These are phyloP conservation scores for Arrhopalites spinosus DNA, from an alignment of 2,888 invertebrate species.

Conservation along the genomic window DNA sequence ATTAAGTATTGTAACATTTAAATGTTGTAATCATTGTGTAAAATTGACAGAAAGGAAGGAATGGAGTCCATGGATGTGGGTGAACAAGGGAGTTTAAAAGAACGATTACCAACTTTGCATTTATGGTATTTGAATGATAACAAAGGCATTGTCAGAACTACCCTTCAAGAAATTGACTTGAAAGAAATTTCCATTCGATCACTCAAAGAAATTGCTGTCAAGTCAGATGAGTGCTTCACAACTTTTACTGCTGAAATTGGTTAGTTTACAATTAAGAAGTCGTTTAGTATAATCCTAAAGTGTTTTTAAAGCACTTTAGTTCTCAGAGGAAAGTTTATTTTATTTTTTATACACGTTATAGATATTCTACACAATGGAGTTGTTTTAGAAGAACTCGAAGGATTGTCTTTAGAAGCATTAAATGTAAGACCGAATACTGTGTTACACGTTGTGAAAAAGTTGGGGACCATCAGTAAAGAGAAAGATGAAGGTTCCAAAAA, in stretches of 20 bases:
- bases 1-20: no score
- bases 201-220: constrained; percentile 27
- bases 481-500: constrained; percentile 60
- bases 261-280: background rate
- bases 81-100: background rate
- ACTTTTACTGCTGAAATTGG: constrained; percentile 23
- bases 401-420: constrained; percentile 55
- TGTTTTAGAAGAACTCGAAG: constrained; percentile 68
- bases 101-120: background rate
- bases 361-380: constrained; percentile 75
- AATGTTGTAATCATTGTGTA: no score
- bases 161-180: constrained; percentile 3
- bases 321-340: background rate
- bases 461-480: constrained; percentile 44
- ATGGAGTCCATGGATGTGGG: no score
- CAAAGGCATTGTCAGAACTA: background rate
- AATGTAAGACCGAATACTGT: constrained; percentile 65
- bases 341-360: constrained; percentile 57
- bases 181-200: background rate
- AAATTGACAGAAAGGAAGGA: no score
- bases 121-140: constrained; percentile 32
- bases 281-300: background rate
- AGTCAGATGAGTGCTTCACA: constrained; percentile 10
- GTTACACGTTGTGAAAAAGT: constrained; percentile 61
- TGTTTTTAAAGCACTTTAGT: background rate